Conservation (phyloP, 2,888 invertebrate genomes). For the Eueremaeus valkanovi region DNA sequence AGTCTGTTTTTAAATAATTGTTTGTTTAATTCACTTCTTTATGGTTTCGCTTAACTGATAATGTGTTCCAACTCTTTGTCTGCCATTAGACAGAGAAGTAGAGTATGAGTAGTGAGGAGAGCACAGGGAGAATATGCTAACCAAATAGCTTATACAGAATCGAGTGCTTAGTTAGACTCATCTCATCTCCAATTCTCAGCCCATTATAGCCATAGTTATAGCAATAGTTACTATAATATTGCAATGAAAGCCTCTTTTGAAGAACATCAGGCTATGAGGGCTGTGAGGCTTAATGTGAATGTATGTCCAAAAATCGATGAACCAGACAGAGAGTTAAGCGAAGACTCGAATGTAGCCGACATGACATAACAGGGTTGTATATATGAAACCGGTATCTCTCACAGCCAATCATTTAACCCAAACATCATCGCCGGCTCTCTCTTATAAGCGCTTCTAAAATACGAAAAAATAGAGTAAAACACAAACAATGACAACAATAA, state of each 20-base stretch:
- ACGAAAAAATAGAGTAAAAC: too few species aligned
- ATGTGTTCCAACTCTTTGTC: slow-evolving; percentile 2
- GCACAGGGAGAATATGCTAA: neutral
- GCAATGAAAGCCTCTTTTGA: neutral
- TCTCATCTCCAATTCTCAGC: slow-evolving; percentile 11
- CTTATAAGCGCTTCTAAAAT: slow-evolving; percentile 15
- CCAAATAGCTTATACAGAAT: neutral
- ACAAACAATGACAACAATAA: too few species aligned
- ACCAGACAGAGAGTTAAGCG: neutral
- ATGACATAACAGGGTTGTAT: neutral
- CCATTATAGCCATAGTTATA: neutral
- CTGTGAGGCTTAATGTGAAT: neutral
- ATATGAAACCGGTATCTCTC: neutral
- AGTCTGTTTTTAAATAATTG: neutral
- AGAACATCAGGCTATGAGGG: neutral
- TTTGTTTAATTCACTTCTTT: neutral
- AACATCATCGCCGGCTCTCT: too few species aligned
- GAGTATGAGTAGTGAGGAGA: neutral
- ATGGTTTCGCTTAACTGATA: neutral
- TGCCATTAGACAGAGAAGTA: too few species aligned
- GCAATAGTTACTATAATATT: neutral
- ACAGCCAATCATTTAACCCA: neutral
- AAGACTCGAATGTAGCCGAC: neutral
- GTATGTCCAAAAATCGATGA: slow-evolving; percentile 21
- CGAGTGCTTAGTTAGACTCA: neutral